These are phyloP conservation scores for Sebastes trivittatus DNA, from an alignment of 2,797 vertebrate species.

Conservation along the genomic window DNA sequence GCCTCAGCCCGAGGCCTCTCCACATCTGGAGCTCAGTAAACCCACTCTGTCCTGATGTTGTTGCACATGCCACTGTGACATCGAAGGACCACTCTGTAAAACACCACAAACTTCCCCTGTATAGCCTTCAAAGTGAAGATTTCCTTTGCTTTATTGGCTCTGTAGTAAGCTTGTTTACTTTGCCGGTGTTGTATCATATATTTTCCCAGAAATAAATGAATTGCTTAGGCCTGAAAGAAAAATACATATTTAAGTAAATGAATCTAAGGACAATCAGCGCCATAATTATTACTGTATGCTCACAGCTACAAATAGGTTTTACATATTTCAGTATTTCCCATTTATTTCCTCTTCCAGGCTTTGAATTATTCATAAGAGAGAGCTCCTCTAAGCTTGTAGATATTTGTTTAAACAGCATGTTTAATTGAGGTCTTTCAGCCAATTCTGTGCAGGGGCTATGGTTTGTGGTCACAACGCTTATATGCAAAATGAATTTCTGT, in stretches of 20 bases:
- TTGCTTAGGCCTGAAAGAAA: constrained; percentile 39
- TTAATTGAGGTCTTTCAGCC: constrained; percentile 85
- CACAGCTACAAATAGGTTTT: constrained; percentile 74
- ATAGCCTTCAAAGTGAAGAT: constrained; percentile 14
- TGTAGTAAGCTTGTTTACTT: constrained; percentile 17
- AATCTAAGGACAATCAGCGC: constrained; percentile 59
- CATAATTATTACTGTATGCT: constrained; percentile 75
- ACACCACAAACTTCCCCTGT: constrained; percentile 34
- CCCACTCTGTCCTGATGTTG: constrained; percentile 57
- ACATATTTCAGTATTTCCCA: constrained; percentile 75
- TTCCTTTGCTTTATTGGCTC: constrained; percentile 25
- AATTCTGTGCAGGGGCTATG: constrained; percentile 73
- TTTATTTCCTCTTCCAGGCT: constrained; percentile 65
- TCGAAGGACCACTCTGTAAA: constrained; percentile 34
- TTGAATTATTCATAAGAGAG: constrained; percentile 81
- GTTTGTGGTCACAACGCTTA: constrained; percentile 78
- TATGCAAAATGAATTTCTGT: constrained; percentile 81
- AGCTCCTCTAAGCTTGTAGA: constrained; percentile 79
- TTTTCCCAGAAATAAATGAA: constrained; percentile 35
- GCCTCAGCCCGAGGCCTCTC: constrained; percentile 63
- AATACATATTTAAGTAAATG: constrained; percentile 64
- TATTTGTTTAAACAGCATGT: constrained; percentile 87
- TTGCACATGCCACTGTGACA: constrained; percentile 57
- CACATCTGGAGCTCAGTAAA: constrained; percentile 76
- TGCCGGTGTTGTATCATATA: constrained; percentile 2